A percentile compares a stretch with the other conserved stretches of the same genome.
Conservation (phyloP, 2,113 vertebrate species). For the Polypterus senegalus region DNA sequence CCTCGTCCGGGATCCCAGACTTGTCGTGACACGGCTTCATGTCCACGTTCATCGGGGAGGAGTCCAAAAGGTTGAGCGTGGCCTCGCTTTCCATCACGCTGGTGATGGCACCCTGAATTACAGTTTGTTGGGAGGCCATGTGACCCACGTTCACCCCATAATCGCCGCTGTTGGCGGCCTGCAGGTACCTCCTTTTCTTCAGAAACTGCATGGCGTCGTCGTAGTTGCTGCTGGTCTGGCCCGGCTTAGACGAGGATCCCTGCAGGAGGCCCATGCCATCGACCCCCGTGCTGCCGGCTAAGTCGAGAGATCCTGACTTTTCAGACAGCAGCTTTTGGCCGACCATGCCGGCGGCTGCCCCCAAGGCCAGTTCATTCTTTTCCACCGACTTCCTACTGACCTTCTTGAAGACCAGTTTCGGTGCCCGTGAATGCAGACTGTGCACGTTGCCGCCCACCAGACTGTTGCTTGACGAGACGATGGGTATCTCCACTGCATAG, state of each 20-base stretch:
- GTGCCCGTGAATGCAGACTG: conserved; percentile 67
- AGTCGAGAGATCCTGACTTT: conserved; percentile 67
- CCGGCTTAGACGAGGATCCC: conserved; percentile 64
- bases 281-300: conserved; percentile 51
- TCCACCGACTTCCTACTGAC: conserved; percentile 69
- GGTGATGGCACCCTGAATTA: conserved; percentile 81
- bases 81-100: conserved; percentile 75
- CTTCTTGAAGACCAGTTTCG: conserved; percentile 88
- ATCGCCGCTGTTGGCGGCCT: conserved; percentile 75
- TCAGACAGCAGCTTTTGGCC: conserved; percentile 74
- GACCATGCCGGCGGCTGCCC: conserved; percentile 47
- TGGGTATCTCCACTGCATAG: conserved; percentile 74
- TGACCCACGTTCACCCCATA: conserved; percentile 76
- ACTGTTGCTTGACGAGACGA: conserved; percentile 63
- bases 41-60: conserved; percentile 66
- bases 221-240: conserved; percentile 80
- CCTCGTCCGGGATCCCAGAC: conserved; percentile 95
- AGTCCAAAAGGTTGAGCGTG: conserved; percentile 84
- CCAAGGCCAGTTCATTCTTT: conserved; percentile 73
- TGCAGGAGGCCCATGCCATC: conserved; percentile 80
- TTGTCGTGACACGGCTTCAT: conserved; percentile 88
- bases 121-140: conserved; percentile 75
- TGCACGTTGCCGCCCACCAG: conserved; percentile 61
- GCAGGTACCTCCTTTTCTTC: conserved; percentile 94
- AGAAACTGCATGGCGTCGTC: conserved; percentile 98